Conservation (phyloP, 2,797 vertebrate species). For the Sebastes nivosus region DNA sequence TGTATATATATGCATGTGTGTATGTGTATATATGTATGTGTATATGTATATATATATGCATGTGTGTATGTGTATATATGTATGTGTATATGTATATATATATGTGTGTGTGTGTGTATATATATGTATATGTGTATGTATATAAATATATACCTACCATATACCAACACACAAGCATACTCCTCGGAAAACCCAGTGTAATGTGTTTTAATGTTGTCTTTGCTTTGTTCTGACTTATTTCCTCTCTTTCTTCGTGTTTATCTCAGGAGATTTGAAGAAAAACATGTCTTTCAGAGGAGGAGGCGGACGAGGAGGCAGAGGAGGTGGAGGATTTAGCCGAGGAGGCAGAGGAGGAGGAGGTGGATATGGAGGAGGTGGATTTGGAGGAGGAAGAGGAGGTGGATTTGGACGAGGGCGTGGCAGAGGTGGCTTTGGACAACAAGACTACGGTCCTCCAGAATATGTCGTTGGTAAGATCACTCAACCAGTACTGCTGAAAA, state of each 20-base stretch:
- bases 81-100: accelerated
- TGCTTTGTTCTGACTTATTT: not conserved
- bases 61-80: accelerated
- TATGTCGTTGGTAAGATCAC: conserved; percentile 90
- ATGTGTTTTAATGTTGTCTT: too few species aligned
- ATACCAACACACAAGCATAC: too few species aligned
- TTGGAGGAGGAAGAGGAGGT: conserved; percentile 65
- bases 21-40: accelerated
- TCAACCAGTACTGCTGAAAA: not conserved
- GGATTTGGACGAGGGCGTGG: conserved; percentile 84
- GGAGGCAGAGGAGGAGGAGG: conserved; percentile 52
- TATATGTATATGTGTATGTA: accelerated
- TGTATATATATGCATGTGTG: too few species aligned
- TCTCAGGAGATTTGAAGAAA: conserved; percentile 24
- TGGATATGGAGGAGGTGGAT: conserved; percentile 67
- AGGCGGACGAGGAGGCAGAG: conserved; percentile 71
- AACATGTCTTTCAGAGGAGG: conserved; percentile 89
- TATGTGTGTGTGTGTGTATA: accelerated
- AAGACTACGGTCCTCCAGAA: conserved; percentile 93
- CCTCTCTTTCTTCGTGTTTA: not conserved
- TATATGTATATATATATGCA: accelerated
- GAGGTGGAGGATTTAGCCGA: conserved; percentile 70
- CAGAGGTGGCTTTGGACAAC: conserved; percentile 89
- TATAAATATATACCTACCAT: too few species aligned
- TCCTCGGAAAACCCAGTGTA: too few species aligned